Evolutionary conservation across 2,797 vertebrate species (phyloP), one percentile per base, ranked within the genome.

Genomic region (Cuculus canorus): DNA sequence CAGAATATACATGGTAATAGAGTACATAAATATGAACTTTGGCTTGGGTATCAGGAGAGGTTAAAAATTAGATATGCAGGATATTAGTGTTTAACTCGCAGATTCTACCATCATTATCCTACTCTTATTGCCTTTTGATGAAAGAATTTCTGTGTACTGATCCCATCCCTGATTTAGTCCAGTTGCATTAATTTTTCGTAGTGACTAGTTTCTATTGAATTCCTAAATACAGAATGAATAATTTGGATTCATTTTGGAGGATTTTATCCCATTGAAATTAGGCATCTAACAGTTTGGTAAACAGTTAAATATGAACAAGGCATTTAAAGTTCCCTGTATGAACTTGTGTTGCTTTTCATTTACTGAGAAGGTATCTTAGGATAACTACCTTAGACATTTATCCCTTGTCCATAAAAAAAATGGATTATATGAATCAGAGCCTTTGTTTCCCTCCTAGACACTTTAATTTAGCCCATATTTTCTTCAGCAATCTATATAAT

Each of bases 1-100:
- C 73, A 90, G 83, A 95, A 95, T 92, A 63, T 50, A 83, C 48
- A 63, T 23, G 52, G 52, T 59, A 95, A 92, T 92, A 71, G 33
- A 68, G 71, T 65, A 86, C 5, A 60, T 82, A 92, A 91, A 72
- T 59, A 77, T 35, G 68, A 91, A 94, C 80, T 96, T 93, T 68
- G 88, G 41, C 73, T 90, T 53, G 45, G 52, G 56, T 68, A 66
- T n/a, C 69, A 93, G 32, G 16, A 77, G 69, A 94, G 88, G 91
- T 61, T 78, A 97, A 41, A 95, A 43, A 69, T 91, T 90, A 93
- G 30, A 39, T 32, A 82, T 69, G 68, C 32, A 92, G 28, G 8
- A 17, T 54, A 28, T 78, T 76, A 91, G 66, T 25, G 22, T 73
- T 68, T 89, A 50, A 78, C 95, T 93, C 89, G 24, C 68, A 30